Evolutionary conservation across 2,797 vertebrate species (phyloP).

Genomic region (Smutsia gigantea): DNA sequence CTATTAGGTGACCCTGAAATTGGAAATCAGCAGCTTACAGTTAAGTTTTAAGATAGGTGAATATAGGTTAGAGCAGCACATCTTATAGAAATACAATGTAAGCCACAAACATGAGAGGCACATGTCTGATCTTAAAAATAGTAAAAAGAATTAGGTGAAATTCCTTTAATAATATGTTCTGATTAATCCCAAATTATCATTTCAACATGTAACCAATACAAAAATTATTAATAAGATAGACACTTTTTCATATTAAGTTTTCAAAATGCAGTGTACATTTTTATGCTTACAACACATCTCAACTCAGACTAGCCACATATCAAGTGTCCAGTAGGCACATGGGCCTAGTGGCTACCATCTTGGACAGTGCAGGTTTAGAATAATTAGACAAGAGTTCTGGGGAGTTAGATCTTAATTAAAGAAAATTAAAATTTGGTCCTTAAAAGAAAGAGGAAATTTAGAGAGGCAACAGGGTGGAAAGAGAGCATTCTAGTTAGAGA

Average conservation of each 20-base stretch:
- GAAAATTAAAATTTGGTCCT: background rate
- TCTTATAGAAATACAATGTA: background rate
- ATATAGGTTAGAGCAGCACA: background rate
- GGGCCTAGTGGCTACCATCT: background rate
- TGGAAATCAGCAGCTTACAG: background rate
- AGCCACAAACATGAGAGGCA: background rate
- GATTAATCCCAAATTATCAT: background rate
- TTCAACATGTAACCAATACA: background rate
- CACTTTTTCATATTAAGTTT: background rate
- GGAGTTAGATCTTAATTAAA: background rate
- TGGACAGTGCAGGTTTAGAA: background rate
- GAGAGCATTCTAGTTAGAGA: background rate
- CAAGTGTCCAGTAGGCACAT: background rate
- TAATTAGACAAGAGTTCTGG: background rate
- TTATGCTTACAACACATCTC: background rate
- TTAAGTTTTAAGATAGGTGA: background rate
- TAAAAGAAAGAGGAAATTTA: background rate
- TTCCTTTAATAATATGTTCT: background rate
- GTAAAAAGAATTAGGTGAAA: background rate
- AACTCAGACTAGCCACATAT: background rate
- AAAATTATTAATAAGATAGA: background rate
- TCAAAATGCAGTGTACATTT: background rate
- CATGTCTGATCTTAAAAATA: background rate
- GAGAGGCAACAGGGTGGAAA: background rate
- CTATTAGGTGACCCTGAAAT: background rate